A percentile compares a stretch with the other conserved stretches of the same genome.
phyloP scores from a whole-genome alignment of 2,113 vertebrate species.

The Sprattus sprattus region DNA sequence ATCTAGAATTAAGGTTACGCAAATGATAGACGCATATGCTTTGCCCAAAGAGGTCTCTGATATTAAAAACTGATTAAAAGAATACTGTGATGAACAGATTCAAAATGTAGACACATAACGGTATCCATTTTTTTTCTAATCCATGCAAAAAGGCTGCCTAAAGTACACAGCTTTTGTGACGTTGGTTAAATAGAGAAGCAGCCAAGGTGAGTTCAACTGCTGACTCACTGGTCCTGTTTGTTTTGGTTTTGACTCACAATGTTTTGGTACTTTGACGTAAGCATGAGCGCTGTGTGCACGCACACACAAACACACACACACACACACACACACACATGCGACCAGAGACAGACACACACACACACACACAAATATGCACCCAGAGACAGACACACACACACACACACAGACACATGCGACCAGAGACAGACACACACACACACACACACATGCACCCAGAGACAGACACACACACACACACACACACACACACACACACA shows the following conservation, averaged over 20 bases:
- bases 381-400: background rate
- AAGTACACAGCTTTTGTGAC: background rate
- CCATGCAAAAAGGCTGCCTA: too few species aligned
- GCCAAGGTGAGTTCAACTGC: background rate
- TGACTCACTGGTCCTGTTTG: background rate
- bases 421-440: too few species aligned
- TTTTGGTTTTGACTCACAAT: background rate
- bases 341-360: slow-evolving; percentile 6
- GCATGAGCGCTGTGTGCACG: too few species aligned
- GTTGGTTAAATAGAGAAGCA: background rate
- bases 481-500: background rate
- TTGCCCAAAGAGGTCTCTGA: background rate
- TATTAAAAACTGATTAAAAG: too few species aligned
- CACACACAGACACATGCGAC: background rate
- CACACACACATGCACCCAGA: slow-evolving; percentile 7
- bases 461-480: slow-evolving; percentile 18
- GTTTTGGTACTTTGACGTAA: background rate
- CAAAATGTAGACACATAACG: too few species aligned
- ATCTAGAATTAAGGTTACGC: background rate
- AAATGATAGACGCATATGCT: background rate
- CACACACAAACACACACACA: slow-evolving; percentile 9
- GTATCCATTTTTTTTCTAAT: too few species aligned
- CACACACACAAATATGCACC: background rate
- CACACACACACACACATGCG: slow-evolving; percentile 16
- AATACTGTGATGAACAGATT: too few species aligned